Evolutionary conservation across 2,113 vertebrate species (phyloP), one percentile per base, ranked within the genome.

Genomic region (Oncorhynchus keta): DNA sequence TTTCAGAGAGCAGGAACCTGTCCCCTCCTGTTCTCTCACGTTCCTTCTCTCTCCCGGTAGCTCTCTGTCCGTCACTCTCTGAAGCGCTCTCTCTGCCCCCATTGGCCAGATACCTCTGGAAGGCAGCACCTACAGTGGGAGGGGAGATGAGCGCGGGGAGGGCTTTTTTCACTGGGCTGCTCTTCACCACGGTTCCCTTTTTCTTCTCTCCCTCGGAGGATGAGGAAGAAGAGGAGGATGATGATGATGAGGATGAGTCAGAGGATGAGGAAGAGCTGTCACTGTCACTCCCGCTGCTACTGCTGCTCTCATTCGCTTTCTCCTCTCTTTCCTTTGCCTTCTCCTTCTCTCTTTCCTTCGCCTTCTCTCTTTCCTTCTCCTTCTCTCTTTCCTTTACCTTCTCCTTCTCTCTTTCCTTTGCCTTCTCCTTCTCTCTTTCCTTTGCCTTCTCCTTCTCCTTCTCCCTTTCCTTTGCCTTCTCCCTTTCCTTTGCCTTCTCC

Each of bases 201-300:
- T 86, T 80, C 22, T 88, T 74, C 26, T 72, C 70, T 9, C 91
- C 89, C 2, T 91, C 92, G 5, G 92, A 92, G 0, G 89, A 89
- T 0, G 88, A 88, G 0, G 90, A 91, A 0, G 92, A 92, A 0
- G 83, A 86, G 0, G 92, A 93, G 0, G 90, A 91, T 0, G 93
- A 92, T 0, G 89, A 89, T 13, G 0, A 90, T 0, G 86, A 87
- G 0, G 0, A 90, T 0, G 86, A 87, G 0, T 35, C 35, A 0
- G 86, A 87, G 0, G 92, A 91, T 0, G 93, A 92, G 0, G 92
- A 93, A n/a, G 91, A 92, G 72, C 86, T 89, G 28, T 90, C 87
- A 0, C 90, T 91, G 57, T 91, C 88, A 11, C 92, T 93, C 1
- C 82, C 89, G 1, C 74, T 79, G 28, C 72, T 75, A 18, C 68